Conservation (phyloP, 2,888 invertebrate species). For the Caenorhabditis wallacei region DNA sequence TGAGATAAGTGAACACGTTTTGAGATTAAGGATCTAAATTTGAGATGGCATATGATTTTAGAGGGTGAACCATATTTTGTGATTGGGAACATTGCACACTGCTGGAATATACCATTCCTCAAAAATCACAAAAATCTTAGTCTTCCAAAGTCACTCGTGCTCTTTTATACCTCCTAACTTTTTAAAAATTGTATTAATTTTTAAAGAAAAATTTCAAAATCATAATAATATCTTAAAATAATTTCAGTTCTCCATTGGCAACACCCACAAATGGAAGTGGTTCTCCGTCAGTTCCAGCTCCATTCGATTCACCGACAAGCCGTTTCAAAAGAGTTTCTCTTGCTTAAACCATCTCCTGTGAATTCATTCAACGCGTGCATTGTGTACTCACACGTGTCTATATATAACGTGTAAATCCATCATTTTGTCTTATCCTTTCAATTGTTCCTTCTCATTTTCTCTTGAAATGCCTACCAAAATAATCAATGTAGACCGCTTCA, state of each 20-base stretch:
- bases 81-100: too few relatives aligned
- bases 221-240: too few relatives aligned
- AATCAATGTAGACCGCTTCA: constrained; percentile 11
- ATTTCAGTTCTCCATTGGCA: constrained; percentile 63
- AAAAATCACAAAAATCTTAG: too few relatives aligned
- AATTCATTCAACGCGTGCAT: constrained; percentile 33
- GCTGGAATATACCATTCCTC: too few relatives aligned
- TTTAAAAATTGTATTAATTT: too few relatives aligned
- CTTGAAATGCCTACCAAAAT: constrained; percentile 18
- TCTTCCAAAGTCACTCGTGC: too few relatives aligned
- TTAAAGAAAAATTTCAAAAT: too few relatives aligned
- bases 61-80: too few relatives aligned
- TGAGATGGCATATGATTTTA: too few relatives aligned
- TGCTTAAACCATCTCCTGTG: constrained; percentile 44
- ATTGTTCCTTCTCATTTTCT: neutral
- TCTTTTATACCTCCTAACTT: too few relatives aligned
- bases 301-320: constrained; percentile 64
- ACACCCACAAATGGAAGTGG: constrained; percentile 66
- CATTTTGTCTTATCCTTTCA: neutral
- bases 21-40: too few relatives aligned
- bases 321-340: constrained; percentile 75
- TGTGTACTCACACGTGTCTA: constrained; percentile 46
- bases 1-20: too few relatives aligned
- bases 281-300: constrained; percentile 61
- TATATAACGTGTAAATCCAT: constrained; percentile 56